Percentiles rank a stretch among this genome's conserved stretches.
Evolutionary conservation across 2,113 vertebrate genomes (phyloP).

Genomic region (Chitala chitala): DNA sequence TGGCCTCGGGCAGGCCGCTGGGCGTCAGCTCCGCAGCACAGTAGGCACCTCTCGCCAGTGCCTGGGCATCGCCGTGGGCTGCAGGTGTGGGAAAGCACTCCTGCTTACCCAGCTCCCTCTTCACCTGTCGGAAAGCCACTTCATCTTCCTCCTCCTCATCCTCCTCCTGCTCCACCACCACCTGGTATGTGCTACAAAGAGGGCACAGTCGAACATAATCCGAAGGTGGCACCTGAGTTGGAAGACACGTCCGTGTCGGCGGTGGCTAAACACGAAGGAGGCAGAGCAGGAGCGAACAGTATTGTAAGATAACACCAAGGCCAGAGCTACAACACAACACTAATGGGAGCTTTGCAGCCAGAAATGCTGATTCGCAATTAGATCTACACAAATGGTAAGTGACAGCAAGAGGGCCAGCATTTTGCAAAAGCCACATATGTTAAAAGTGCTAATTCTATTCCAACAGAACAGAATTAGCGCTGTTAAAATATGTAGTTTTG

Average conservation of each 20-base stretch:
- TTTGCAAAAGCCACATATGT: neutral
- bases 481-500: too few relatives aligned
- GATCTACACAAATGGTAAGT: neutral
- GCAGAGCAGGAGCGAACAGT: neutral
- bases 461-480: neutral
- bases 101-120: slow-evolving; percentile 69
- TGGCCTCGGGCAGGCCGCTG: slow-evolving; percentile 81
- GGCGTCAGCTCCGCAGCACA: slow-evolving; percentile 82
- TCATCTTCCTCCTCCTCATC: slow-evolving; percentile 76
- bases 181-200: slow-evolving; percentile 78
- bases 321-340: too few relatives aligned
- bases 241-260: neutral
- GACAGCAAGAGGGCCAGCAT: neutral
- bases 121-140: slow-evolving; percentile 66
- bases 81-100: slow-evolving; percentile 81
- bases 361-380: too few relatives aligned
- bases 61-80: slow-evolving; percentile 67
- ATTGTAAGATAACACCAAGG: neutral
- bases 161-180: slow-evolving; percentile 76
- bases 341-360: too few relatives aligned
- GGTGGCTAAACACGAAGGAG: neutral
- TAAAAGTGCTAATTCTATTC: neutral
- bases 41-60: slow-evolving; percentile 74
- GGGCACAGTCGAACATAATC: neutral
- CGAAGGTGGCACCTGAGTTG: too few relatives aligned